Evolutionary conservation across 2,113 vertebrate species (phyloP).

Genomic region (Pycnonotus jocosus): DNA sequence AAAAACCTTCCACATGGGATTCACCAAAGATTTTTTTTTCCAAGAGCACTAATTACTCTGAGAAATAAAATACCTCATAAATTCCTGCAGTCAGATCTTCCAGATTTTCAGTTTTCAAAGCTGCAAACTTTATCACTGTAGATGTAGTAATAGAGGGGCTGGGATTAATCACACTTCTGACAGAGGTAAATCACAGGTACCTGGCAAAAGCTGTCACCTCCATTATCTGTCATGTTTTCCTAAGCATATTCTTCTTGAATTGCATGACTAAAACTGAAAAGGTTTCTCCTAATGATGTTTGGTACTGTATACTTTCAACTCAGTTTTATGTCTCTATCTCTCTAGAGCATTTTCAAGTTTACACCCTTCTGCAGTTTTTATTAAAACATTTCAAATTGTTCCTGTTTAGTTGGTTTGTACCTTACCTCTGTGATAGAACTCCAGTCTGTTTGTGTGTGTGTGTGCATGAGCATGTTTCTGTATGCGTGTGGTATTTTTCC

Average conservation of each 20-base stretch:
- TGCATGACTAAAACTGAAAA: background rate
- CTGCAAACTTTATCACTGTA: background rate
- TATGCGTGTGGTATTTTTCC: background rate
- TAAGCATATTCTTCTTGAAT: background rate
- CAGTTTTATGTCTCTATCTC: background rate
- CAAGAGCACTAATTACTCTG: background rate
- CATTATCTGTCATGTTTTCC: background rate
- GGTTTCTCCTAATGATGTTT: background rate
- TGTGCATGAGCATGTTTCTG: accelerated
- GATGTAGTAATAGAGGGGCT: background rate
- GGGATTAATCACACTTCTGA: background rate
- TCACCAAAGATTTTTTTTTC: background rate
- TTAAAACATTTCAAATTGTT: background rate
- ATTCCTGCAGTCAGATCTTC: background rate
- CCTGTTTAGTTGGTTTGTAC: background rate
- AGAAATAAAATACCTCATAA: background rate
- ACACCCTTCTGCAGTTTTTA: background rate
- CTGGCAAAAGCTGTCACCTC: background rate
- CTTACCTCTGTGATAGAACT: background rate
- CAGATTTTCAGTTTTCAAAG: background rate
- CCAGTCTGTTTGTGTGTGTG: too few relatives aligned
- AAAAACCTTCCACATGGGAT: background rate
- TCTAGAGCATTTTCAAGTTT: background rate
- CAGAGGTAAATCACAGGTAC: background rate
- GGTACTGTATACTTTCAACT: background rate